Base-by-base conservation (phyloP, 2,113 vertebrate species). In the Verasper variegatus region DNA sequence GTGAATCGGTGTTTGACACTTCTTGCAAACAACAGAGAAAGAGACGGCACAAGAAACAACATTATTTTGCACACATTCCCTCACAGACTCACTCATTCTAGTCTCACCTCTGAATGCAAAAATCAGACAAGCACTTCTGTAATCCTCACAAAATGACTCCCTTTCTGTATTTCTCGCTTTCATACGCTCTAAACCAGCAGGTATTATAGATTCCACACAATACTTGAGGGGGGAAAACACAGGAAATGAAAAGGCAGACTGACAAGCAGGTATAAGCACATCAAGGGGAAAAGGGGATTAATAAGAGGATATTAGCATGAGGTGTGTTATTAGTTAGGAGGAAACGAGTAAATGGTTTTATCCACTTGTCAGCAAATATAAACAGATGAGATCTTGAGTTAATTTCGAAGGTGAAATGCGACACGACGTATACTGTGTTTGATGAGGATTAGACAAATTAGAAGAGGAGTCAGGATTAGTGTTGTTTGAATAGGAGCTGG, bases 241-340 rank as follows among this genome's bases (percentile, higher is more conserved):
- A 85, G 92, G 84, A 90, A 90, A 91, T 82, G 75, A 91, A 80
- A 61, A 74, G 55, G 23, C 51, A 31, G 69, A 26, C 18, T 63
- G 71, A 83, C 35, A 73, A 59, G 68, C 74, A 91, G 84, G 74
- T 83, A 67, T 27, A 49, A 37, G 27, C 63, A 4, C 42, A 64
- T 70, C 20, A 1, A 40, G 27, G 27, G 40, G 20, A 37, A 49
- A 10, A 62, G 4, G 40, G 42, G 69, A 85, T 89, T 86, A 84
- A 80, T 80, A 65, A 62, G 66, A 76, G 24, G 66, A 84, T 85
- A 86, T 89, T 85, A 51, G 88, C 89, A 88, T 86, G 47, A 84
- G 61, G 31, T 26, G 70, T 71, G 75, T 82, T 66, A 69, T 81
- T 69, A 86, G 83, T 88, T 84, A 45, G 62, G 57, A 52, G 69